A percentile compares a stretch with the other conserved stretches of the same genome.
Conservation (phyloP, 2,888 invertebrate species). For the Lordiphosa andalusiaca region DNA sequence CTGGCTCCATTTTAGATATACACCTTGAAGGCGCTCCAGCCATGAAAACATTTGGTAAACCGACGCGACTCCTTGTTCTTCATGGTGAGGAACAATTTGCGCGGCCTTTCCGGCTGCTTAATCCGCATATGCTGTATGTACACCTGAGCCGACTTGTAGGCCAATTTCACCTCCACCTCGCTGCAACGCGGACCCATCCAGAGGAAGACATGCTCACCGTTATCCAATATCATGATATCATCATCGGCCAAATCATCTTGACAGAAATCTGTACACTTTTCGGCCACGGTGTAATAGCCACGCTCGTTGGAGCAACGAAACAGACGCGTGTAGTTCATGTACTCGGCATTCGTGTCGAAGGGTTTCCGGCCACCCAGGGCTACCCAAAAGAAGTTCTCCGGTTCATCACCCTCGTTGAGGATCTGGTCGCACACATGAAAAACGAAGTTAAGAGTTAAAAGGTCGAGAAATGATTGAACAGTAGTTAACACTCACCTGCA, state of each 20-base stretch:
- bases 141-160: slow-evolving; percentile 99
- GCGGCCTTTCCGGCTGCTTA: slow-evolving; percentile 93
- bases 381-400: slow-evolving; percentile 99
- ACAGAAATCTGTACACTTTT: slow-evolving; percentile 89
- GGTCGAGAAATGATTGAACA: not conserved
- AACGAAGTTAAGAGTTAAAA: not conserved
- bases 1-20: slow-evolving; percentile 45
- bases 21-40: slow-evolving; percentile 94
- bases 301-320: slow-evolving; percentile 99
- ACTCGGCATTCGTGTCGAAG: slow-evolving; percentile 93
- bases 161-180: slow-evolving; percentile 99
- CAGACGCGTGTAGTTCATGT: slow-evolving; percentile 94
- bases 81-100: slow-evolving; percentile 95
- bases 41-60: slow-evolving; percentile 99
- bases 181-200: slow-evolving; percentile 98
- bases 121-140: slow-evolving; percentile 98
- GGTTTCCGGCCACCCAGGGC: slow-evolving; percentile 95
- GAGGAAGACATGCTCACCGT: slow-evolving; percentile 97
- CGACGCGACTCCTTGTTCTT: slow-evolving; percentile 97
- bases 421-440: slow-evolving; percentile 82
- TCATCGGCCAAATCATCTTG: slow-evolving; percentile 99
- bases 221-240: slow-evolving; percentile 99
- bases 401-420: slow-evolving; percentile 95
- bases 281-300: slow-evolving; percentile 99
- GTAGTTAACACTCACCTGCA: slow-evolving; percentile 83